Evolutionary conservation across 2,888 invertebrate species (phyloP).

Genomic region (Lasioglossum villosulum): DNA sequence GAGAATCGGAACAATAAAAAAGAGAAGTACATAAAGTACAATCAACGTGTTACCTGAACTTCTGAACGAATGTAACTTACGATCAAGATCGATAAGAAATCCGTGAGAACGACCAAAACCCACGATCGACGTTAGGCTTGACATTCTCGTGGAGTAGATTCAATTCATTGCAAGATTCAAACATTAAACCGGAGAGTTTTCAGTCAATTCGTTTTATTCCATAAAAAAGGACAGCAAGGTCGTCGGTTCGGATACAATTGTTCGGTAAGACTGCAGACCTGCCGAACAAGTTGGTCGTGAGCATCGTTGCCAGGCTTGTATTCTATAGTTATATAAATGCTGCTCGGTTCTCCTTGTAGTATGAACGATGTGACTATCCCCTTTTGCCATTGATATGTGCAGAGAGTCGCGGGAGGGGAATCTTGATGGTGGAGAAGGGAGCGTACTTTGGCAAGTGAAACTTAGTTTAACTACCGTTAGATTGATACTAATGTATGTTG

Average conservation of each 20-base stretch:
- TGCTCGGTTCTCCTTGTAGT: too few species aligned
- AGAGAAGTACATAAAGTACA: too few species aligned
- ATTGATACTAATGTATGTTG: too few species aligned
- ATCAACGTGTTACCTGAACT: too few species aligned
- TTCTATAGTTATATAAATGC: background rate
- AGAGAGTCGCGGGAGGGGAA: background rate
- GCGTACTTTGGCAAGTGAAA: background rate
- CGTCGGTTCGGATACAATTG: slow-evolving; percentile 13
- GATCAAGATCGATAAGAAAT: too few species aligned
- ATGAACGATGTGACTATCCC: too few species aligned
- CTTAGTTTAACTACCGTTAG: too few species aligned
- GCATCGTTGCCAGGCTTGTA: background rate
- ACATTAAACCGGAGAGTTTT: background rate
- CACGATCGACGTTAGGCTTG: background rate
- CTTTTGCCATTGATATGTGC: background rate
- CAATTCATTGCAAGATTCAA: background rate
- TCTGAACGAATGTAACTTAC: too few species aligned
- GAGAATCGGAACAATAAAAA: background rate
- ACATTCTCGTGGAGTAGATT: background rate
- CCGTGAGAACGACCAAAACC: too few species aligned
- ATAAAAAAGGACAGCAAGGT: slow-evolving; percentile 9
- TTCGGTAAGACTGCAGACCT: background rate
- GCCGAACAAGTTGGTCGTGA: background rate
- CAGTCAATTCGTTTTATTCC: slow-evolving; percentile 24
- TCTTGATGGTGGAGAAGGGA: background rate